These are phyloP conservation scores for Columbina picui DNA, from an alignment of 2,113 vertebrate genomes.

Conservation along the genomic window DNA sequence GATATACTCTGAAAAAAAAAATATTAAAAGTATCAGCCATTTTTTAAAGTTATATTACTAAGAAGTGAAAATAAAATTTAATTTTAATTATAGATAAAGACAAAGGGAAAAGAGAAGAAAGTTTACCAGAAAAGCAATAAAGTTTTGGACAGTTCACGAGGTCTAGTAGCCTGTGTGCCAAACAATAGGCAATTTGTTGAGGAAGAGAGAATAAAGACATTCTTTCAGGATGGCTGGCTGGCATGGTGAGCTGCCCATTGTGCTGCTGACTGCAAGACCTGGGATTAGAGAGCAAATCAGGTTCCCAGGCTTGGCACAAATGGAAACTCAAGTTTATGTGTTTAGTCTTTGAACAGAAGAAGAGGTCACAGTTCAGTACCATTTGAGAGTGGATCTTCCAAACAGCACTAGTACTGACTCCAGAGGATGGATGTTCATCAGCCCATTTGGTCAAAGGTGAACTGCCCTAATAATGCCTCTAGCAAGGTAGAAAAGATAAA, in stretches of 20 bases:
- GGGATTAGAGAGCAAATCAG: conserved; percentile 61
- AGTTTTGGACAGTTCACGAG: conserved; percentile 48
- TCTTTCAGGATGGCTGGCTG: conserved; percentile 52
- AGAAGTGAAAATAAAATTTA: neutral
- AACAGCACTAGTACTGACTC: conserved; percentile 46
- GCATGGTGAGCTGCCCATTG: conserved; percentile 64
- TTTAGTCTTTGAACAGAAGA: conserved; percentile 70
- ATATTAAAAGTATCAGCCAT: neutral
- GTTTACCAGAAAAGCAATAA: neutral
- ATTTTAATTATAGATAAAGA: neutral
- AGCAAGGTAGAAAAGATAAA: conserved; percentile 70
- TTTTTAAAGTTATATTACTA: neutral
- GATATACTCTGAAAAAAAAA: neutral
- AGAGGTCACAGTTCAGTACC: conserved; percentile 70
- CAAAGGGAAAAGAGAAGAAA: neutral
- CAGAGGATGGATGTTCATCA: conserved; percentile 63
- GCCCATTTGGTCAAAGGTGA: conserved; percentile 72
- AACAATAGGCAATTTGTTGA: conserved; percentile 66
- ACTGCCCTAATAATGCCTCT: conserved; percentile 66
- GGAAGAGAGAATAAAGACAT: conserved; percentile 58
- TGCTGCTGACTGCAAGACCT: conserved; percentile 45
- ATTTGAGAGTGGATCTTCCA: conserved; percentile 64
- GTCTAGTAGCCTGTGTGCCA: conserved; percentile 34
- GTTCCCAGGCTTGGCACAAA: conserved; percentile 70
- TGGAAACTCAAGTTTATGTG: conserved; percentile 57